phyloP scores from a whole-genome alignment of 2,888 invertebrate genomes.

The Masnerella sp. region DNA sequence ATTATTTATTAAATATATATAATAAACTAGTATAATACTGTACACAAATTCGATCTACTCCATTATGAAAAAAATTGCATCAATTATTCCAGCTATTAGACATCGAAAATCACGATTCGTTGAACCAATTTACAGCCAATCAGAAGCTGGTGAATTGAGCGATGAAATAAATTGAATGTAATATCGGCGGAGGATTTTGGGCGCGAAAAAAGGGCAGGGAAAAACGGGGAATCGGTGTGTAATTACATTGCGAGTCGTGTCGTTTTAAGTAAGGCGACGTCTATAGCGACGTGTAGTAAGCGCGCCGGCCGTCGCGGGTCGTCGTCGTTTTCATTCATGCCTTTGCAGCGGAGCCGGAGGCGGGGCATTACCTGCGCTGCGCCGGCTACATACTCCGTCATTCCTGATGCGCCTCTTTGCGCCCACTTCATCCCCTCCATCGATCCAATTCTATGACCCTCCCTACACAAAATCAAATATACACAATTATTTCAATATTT shows the following conservation, averaged over 20 bases:
- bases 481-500: not conserved
- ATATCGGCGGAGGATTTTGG: no score
- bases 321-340: conserved; percentile 46
- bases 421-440: conserved; percentile 49
- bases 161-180: not conserved
- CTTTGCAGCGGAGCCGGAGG: conserved; percentile 18
- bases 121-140: not conserved
- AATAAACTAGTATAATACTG: no score
- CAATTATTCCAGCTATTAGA: conserved; percentile 1
- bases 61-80: no score
- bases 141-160: not conserved
- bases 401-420: conserved; percentile 45
- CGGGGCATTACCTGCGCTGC: conserved; percentile 44
- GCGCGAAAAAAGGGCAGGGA: no score
- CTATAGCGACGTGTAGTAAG: conserved; percentile 29
- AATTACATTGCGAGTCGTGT: conserved; percentile 29
- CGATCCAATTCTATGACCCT: conserved; percentile 32
- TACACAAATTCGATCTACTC: no score
- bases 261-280: conserved; percentile 24
- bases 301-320: conserved; percentile 39
- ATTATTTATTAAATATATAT: no score
- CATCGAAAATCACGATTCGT: not conserved
- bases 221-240: no score
- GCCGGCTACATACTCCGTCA: conserved; percentile 39
- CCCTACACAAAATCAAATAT: not conserved